phyloP scores from a whole-genome alignment of 1,140 invertebrate genomes.

The Pseudomyrmex sp. region DNA sequence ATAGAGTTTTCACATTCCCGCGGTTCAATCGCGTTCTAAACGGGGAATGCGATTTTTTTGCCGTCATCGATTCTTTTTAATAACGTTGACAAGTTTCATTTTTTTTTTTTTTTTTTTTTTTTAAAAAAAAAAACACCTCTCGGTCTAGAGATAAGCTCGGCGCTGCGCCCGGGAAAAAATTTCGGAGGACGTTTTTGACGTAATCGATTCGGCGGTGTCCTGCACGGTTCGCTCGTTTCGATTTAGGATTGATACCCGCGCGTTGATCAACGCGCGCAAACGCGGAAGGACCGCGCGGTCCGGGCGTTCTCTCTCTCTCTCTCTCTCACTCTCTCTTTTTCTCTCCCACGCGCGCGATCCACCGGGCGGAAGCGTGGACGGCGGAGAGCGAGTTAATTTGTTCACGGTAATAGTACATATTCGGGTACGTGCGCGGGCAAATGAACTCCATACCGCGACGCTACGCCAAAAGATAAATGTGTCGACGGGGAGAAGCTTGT shows the following conservation, averaged over 20 bases:
- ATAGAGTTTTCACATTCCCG: too few species aligned
- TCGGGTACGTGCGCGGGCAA: slow-evolving; percentile 42
- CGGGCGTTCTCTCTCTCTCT: slow-evolving; percentile 25
- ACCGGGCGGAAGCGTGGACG: slow-evolving; percentile 26
- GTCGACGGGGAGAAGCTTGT: slow-evolving; percentile 70
- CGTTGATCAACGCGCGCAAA: slow-evolving; percentile 28
- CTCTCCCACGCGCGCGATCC: slow-evolving; percentile 22
- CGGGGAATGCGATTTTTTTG: too few species aligned
- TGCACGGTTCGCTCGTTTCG: slow-evolving; percentile 27
- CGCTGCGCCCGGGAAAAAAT: slow-evolving; percentile 10
- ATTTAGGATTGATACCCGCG: slow-evolving; percentile 62
- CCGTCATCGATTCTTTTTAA: too few species aligned
- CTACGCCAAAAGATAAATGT: slow-evolving; percentile 69
- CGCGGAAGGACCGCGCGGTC: not conserved
- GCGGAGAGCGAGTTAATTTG: slow-evolving; percentile 54
- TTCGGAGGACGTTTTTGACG: slow-evolving; percentile 4
- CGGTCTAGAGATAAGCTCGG: slow-evolving; percentile 2
- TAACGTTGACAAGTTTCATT: too few species aligned
- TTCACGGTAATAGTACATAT: slow-evolving; percentile 43
- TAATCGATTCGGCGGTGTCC: slow-evolving; percentile 22
- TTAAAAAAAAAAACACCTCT: slow-evolving; percentile 14
- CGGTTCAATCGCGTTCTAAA: too few species aligned
- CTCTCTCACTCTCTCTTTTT: slow-evolving; percentile 26
- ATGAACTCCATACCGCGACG: slow-evolving; percentile 60
- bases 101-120: too few species aligned